Conservation (phyloP, 64 coral and sea anemone species). For the Stylophora pistillata region DNA sequence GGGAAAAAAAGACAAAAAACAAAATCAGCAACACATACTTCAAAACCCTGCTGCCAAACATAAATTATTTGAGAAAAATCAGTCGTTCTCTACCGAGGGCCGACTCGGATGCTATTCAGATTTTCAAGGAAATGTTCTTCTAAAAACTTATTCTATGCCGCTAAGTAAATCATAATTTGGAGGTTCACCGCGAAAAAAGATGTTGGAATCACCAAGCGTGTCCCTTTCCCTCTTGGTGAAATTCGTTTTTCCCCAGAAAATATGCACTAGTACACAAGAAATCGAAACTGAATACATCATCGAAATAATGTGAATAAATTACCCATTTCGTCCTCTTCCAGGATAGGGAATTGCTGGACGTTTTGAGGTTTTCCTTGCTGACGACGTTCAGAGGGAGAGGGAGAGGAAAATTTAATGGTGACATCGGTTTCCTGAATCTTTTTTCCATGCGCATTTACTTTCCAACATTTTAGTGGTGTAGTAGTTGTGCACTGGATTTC, state of each 20-base stretch:
- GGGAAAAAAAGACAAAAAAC: too few species aligned
- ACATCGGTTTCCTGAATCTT: constrained; percentile 53
- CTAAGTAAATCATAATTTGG: too few species aligned
- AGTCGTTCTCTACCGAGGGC: background rate
- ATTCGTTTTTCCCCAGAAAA: background rate
- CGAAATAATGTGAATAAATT: background rate
- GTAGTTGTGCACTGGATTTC: constrained; percentile 49
- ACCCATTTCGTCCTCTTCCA: constrained; percentile 47
- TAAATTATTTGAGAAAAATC: too few species aligned
- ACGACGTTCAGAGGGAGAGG: background rate
- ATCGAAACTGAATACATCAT: background rate
- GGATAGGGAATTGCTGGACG: background rate
- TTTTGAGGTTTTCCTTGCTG: background rate
- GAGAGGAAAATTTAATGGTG: background rate
- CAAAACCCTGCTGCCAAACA: too few species aligned
- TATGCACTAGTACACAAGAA: background rate
- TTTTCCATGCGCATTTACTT: constrained; percentile 52
- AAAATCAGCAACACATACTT: too few species aligned
- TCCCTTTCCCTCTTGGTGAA: background rate
- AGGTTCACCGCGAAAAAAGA: too few species aligned
- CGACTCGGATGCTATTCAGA: too few species aligned
- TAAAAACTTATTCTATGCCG: too few species aligned
- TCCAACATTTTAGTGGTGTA: constrained; percentile 52
- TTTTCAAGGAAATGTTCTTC: background rate
- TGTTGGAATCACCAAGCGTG: background rate